Conservation (phyloP, 2,888 invertebrate species). For the Scaptomyza caliginosa region DNA sequence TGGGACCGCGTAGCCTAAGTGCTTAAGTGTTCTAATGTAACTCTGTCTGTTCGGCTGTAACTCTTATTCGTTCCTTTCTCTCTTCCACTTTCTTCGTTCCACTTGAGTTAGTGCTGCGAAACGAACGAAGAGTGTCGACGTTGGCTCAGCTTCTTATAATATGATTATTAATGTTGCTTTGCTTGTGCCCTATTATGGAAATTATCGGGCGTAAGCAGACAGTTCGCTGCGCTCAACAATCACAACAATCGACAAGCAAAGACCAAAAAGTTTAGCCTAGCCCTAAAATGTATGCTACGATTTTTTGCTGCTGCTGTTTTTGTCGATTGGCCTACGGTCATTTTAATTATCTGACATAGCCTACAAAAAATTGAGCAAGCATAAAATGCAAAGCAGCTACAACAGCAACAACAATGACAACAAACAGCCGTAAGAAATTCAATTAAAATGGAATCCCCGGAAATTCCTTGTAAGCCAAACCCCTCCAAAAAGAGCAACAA, state of each 20-base stretch:
- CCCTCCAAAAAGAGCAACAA: constrained; percentile 23
- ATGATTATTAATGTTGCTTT: constrained; percentile 61
- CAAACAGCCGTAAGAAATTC: constrained; percentile 61
- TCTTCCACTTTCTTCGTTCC: constrained; percentile 22
- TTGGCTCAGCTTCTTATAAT: constrained; percentile 46
- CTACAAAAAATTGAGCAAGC: constrained; percentile 29
- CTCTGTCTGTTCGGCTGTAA: constrained; percentile 44
- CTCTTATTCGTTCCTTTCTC: constrained; percentile 16
- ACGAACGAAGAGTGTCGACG: too few relatives aligned
- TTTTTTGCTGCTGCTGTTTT: not conserved
- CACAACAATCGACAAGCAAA: constrained; percentile 27
- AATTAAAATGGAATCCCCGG: constrained; percentile 76
- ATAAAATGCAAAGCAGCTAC: constrained; percentile 51
- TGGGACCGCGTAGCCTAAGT: constrained; percentile 58
- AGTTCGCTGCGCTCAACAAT: constrained; percentile 40
- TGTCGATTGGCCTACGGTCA: constrained; percentile 36
- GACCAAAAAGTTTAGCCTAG: not conserved
- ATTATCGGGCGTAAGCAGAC: constrained; percentile 59
- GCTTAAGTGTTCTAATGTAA: constrained; percentile 75
- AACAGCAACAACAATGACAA: constrained; percentile 33
- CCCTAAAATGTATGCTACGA: constrained; percentile 38
- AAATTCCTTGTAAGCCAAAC: constrained; percentile 75
- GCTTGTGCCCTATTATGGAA: constrained; percentile 53
- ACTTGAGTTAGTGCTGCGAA: constrained; percentile 12
- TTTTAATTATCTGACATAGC: constrained; percentile 66